Conservation (phyloP, 2,888 invertebrate species). For the Heliconius erato region DNA sequence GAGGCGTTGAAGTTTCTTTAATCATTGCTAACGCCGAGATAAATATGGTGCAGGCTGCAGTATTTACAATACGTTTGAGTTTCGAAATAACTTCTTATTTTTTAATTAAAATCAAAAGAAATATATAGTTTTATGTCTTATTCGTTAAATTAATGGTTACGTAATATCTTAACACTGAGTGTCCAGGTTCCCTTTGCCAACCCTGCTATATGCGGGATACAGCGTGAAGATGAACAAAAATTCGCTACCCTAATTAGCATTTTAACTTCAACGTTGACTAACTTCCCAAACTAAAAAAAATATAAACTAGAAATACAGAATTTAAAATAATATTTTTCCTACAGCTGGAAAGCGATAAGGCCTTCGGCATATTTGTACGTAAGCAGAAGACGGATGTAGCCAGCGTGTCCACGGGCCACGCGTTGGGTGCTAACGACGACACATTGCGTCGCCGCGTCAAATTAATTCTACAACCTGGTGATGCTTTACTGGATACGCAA, state of each 20-base stretch:
- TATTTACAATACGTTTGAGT: not conserved
- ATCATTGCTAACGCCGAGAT: conserved; percentile 18
- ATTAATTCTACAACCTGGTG: conserved; percentile 82
- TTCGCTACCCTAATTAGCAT: too few relatives aligned
- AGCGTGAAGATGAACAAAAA: too few relatives aligned
- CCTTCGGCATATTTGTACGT: conserved; percentile 77
- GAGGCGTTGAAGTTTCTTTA: conserved; percentile 14
- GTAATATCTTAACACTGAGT: too few relatives aligned
- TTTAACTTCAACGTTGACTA: not conserved
- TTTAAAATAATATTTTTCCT: conserved; percentile 33
- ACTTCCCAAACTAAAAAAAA: not conserved
- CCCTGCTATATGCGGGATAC: too few relatives aligned
- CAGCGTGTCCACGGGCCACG: conserved; percentile 65
- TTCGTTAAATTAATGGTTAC: too few relatives aligned
- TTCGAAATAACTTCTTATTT: not conserved
- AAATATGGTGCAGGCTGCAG: not conserved
- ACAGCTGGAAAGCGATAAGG: conserved; percentile 80
- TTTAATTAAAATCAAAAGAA: not conserved
- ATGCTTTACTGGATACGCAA: conserved; percentile 78
- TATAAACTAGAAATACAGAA: not conserved
- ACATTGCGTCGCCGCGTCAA: conserved; percentile 80
- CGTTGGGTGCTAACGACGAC: conserved; percentile 67
- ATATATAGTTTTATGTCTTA: too few relatives aligned
- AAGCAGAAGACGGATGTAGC: conserved; percentile 76
- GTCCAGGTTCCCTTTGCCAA: too few relatives aligned